Conservation (phyloP, 2,113 vertebrate genomes). For the Dendropsophus ebraccatus region DNA sequence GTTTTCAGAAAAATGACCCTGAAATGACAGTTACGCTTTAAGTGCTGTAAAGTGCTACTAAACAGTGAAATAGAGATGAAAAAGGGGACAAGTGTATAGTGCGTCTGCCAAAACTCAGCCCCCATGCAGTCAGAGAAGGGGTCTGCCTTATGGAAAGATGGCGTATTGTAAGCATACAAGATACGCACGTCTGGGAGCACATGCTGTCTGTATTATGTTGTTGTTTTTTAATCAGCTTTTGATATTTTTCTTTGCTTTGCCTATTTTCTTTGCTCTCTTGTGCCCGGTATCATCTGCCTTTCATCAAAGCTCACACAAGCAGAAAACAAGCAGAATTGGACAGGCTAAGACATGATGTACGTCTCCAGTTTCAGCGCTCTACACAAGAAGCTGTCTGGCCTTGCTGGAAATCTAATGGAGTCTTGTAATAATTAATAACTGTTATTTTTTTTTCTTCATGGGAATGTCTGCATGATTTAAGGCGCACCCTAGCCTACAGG, state of each 20-base stretch:
- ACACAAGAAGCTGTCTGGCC: not conserved
- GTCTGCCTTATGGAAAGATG: not conserved
- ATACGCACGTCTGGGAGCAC: no score
- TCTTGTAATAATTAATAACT: constrained; percentile 28
- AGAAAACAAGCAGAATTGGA: constrained; percentile 12
- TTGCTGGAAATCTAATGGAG: constrained; percentile 22
- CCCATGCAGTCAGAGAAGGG: not conserved
- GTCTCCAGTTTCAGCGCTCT: not conserved
- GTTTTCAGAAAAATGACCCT: no score
- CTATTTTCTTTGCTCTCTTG: not conserved
- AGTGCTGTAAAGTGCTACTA: no score
- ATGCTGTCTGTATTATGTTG: no score
- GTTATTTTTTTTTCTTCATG: not conserved
- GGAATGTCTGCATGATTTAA: constrained; percentile 29
- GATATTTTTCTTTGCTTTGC: not conserved
- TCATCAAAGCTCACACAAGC: constrained; percentile 22
- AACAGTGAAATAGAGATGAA: not conserved
- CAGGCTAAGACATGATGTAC: constrained; percentile 1
- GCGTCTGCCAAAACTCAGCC: not conserved
- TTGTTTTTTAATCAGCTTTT: not conserved
- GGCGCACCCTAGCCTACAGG: constrained; percentile 2
- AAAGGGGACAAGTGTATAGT: not conserved
- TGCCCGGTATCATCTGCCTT: not conserved
- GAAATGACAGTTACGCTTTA: no score
- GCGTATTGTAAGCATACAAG: not conserved